Evolutionary conservation across 2,113 vertebrate genomes (phyloP).

Genomic region (Nyctibius bracteatus): DNA sequence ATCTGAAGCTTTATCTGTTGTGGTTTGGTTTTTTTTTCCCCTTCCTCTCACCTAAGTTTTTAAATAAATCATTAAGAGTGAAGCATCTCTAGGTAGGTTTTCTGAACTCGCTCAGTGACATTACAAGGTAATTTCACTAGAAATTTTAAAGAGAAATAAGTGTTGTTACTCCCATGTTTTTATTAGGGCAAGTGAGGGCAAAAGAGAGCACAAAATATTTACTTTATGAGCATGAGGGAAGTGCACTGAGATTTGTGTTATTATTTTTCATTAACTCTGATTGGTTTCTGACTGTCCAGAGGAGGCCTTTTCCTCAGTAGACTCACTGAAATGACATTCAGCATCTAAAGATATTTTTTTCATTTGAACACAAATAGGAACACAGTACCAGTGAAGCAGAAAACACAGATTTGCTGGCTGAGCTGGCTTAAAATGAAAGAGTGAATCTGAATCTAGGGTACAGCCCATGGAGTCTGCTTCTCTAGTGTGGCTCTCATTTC

Average conservation of each 20-base stretch:
- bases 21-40: not conserved
- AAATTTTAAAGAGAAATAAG: not conserved
- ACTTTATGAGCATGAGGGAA: not conserved
- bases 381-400: not conserved
- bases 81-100: not conserved
- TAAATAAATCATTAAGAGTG: not conserved
- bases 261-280: not conserved
- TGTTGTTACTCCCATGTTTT: not conserved
- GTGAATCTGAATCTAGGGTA: not conserved
- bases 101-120: not conserved
- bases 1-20: not conserved
- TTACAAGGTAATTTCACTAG: not conserved
- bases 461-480: not conserved
- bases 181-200: not conserved
- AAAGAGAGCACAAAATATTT: not conserved
- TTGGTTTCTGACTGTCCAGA: not conserved
- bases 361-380: not conserved
- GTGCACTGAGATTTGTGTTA: not conserved
- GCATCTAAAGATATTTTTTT: not conserved
- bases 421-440: not conserved
- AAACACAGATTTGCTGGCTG: conserved; percentile 20
- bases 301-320: not conserved
- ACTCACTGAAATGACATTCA: not conserved
- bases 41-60: not conserved
- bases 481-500: not conserved